Evolutionary conservation across 2,113 vertebrate genomes (phyloP), one percentile per base, ranked within the genome.

Genomic region (Tapirus terrestris): DNA sequence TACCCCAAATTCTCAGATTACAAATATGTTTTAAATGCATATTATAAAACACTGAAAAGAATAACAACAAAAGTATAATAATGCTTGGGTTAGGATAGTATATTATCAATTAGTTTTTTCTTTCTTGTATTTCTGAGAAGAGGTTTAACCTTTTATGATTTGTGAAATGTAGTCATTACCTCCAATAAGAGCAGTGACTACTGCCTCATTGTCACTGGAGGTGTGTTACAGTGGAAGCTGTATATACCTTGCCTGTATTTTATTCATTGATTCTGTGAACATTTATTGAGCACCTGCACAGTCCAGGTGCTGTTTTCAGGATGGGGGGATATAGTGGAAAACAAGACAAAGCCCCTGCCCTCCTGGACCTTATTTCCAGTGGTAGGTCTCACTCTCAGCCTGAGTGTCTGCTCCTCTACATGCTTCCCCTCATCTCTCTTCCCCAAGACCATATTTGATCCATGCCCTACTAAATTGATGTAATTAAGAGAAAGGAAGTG

Each of bases 31-130:
- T 56, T 81, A 93, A 95, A 48, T 91, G 9, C 6, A 48, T 80
- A 48, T 80, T 91, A 72, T 36, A 75, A 91, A 83, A 72, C 14
- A 33, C 14, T 61, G 23, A 91, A 53, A 87, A 85, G 25, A 95
- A 81, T 82, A 61, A 67, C 48, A 81, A 73, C 61, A 75, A 60
- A 92, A 84, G 20, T 85, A 11, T 89, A 91, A 83, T 96, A 88
- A 80, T 89, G 58, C 8, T 45, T 91, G 48, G 33, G 43, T 63
- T 80, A 29, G 12, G 48, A 70, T 48, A 10, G 13, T 89, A 2
- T 84, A 13, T 89, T 53, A 67, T 67, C 72, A 82, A n/a, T 65
- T 81, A 18, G 13, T 27, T 17, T 68, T 73, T 96, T 72, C n/a
- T 27, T 79, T 82, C 12, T 58, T 27, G 31, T 88, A 53, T 79